Conservation (phyloP, 2,888 invertebrate genomes). For the Machimus atricapillus region DNA sequence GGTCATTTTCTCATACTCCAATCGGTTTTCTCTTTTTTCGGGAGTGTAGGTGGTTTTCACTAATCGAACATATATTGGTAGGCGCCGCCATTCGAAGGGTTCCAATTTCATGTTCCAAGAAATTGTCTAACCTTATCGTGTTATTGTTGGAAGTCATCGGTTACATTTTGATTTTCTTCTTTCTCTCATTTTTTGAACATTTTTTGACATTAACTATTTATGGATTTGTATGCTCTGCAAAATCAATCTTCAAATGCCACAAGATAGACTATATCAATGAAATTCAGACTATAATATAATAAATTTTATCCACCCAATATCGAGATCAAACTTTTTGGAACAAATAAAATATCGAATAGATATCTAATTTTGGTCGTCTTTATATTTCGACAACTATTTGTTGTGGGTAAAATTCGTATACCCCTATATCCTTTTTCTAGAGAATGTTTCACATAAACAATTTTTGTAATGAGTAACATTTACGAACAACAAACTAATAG, state of each 20-base stretch:
- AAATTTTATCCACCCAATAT: too few relatives aligned
- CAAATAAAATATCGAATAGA: too few relatives aligned
- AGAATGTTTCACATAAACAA: too few relatives aligned
- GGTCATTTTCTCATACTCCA: neutral
- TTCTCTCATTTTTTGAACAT: neutral
- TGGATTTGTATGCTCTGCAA: neutral
- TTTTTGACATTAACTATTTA: neutral
- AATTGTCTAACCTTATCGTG: neutral
- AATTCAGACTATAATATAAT: too few relatives aligned
- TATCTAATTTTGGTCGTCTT: too few relatives aligned
- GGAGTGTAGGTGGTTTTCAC: neutral
- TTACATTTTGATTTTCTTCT: neutral
- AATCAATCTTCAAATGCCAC: neutral
- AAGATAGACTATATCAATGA: too few relatives aligned
- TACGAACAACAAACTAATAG: too few relatives aligned
- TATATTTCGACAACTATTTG: too few relatives aligned
- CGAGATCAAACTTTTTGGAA: too few relatives aligned
- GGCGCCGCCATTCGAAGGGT: neutral
- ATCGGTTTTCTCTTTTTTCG: neutral
- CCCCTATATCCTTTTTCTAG: too few relatives aligned
- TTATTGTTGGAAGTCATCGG: neutral
- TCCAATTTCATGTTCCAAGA: neutral
- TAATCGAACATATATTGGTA: neutral
- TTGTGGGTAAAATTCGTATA: too few relatives aligned
- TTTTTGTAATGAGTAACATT: too few relatives aligned